These are phyloP conservation scores for Chondrosia reniformis DNA, from an alignment of 37 sponge, comb jelly and placozoan genomes.

Conservation along the genomic window DNA sequence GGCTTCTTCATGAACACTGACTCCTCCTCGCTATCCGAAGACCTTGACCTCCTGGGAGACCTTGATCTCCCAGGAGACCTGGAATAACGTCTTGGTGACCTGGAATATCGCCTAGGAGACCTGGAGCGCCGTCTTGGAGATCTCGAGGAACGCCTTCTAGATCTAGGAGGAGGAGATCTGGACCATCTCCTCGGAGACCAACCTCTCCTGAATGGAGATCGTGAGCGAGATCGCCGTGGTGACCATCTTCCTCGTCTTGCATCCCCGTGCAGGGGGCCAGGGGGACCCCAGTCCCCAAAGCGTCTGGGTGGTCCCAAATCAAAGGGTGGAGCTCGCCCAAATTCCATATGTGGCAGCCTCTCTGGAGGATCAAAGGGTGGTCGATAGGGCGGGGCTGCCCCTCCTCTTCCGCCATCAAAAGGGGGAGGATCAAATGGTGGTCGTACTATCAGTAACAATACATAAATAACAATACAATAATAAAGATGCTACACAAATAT, in stretches of 20 bases:
- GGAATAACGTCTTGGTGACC: not conserved
- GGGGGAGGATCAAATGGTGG: not conserved
- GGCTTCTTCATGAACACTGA: not conserved
- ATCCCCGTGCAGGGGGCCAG: not conserved
- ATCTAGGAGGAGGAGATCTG: not conserved
- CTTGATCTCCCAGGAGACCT: constrained; percentile 1
- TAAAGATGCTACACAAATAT: too few relatives aligned
- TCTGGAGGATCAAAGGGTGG: constrained; percentile 13
- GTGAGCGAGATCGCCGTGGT: constrained; percentile 14
- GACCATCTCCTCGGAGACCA: not conserved
- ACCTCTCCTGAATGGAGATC: constrained; percentile 6
- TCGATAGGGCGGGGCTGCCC: not conserved
- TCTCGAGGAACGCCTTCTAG: not conserved
- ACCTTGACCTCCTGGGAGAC: not conserved
- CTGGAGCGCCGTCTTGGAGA: not conserved
- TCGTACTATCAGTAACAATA: constrained; percentile 18
- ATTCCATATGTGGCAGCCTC: not conserved
- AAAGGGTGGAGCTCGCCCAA: not conserved
- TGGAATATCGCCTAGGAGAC: not conserved
- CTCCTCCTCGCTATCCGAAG: not conserved
- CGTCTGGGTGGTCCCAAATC: constrained; percentile 1
- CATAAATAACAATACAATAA: too few relatives aligned
- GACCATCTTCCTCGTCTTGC: constrained; percentile 15
- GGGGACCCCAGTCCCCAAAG: constrained; percentile 5
- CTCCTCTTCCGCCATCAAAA: constrained; percentile 15